These are phyloP conservation scores for Gobio occitaniae DNA, from an alignment of 2,797 vertebrate genomes.

Conservation along the genomic window DNA sequence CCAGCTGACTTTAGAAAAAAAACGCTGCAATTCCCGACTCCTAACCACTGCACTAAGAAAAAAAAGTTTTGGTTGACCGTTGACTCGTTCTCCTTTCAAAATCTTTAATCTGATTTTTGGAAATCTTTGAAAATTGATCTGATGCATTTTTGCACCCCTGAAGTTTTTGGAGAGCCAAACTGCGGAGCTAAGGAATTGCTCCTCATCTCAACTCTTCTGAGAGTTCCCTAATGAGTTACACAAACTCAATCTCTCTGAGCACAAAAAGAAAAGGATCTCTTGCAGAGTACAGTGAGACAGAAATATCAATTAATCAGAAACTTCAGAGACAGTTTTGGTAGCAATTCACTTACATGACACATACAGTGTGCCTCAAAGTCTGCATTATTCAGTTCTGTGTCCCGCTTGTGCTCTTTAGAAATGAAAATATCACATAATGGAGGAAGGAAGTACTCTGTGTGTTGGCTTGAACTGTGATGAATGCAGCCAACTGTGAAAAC, in stretches of 20 bases:
- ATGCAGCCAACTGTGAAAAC: constrained; percentile 9
- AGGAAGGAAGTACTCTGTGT: constrained; percentile 55
- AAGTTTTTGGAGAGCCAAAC: constrained; percentile 23
- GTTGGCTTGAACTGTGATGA: constrained; percentile 32
- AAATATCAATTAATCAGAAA: constrained; percentile 54
- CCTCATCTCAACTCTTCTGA: constrained; percentile 37
- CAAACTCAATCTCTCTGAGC: constrained; percentile 18
- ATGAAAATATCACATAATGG: constrained; percentile 45
- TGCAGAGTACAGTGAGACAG: constrained; percentile 24
- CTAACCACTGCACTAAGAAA: constrained; percentile 46
- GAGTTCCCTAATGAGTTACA: constrained; percentile 56
- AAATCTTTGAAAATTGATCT: constrained; percentile 40
- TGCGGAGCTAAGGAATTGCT: background rate
- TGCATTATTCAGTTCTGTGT: constrained; percentile 79
- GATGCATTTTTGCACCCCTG: background rate
- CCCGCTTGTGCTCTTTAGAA: constrained; percentile 75
- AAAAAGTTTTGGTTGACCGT: constrained; percentile 58
- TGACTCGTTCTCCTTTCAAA: constrained; percentile 35
- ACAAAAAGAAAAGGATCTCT: constrained; percentile 54
- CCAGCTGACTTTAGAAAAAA: constrained; percentile 70
- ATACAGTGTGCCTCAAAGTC: constrained; percentile 74
- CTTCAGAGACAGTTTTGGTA: constrained; percentile 31
- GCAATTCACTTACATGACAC: constrained; percentile 73
- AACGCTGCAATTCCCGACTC: constrained; percentile 63
- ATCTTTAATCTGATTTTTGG: constrained; percentile 36